These are phyloP conservation scores for Archivesica marissinica DNA, from an alignment of 1,140 invertebrate genomes.

Conservation along the genomic window DNA sequence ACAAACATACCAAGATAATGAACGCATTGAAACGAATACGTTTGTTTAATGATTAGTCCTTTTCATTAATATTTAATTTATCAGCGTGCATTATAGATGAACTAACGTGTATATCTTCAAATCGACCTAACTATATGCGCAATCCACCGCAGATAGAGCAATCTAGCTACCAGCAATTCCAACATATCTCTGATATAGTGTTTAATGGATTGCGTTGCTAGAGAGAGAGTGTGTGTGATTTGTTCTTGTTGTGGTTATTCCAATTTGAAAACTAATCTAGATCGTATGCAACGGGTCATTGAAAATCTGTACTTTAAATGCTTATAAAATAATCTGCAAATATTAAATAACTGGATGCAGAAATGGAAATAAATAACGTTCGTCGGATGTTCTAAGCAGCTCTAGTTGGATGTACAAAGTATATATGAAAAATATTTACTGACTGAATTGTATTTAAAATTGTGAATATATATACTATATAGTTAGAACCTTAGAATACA, in stretches of 20 bases:
- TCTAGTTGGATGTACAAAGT: not conserved
- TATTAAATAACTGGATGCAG: not conserved
- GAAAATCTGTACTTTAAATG: not conserved
- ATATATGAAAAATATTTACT: not conserved
- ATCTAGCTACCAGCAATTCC: not conserved
- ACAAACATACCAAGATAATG: too few relatives aligned
- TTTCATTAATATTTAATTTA: constrained; percentile 48
- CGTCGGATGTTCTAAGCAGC: not conserved
- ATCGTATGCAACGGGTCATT: not conserved
- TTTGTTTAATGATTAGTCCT: constrained; percentile 23
- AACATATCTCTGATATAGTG: not conserved
- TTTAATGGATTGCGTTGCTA: constrained; percentile 25
- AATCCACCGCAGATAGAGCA: not conserved
- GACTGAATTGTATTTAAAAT: not conserved
- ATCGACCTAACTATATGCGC: not conserved
- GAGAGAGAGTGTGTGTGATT: not conserved
- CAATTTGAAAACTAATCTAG: too few relatives aligned
- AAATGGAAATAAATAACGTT: not conserved
- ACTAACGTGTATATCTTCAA: not conserved
- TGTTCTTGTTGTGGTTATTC: not conserved
- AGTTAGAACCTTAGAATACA: too few relatives aligned
- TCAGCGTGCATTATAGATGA: not conserved
- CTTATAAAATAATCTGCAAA: not conserved
- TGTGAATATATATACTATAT: not conserved
- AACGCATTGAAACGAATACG: not conserved